Percentiles rank a stretch among this genome's conserved stretches.
Evolutionary conservation across 2,113 vertebrate genomes (phyloP).

Genomic region (Gymnogyps californianus): DNA sequence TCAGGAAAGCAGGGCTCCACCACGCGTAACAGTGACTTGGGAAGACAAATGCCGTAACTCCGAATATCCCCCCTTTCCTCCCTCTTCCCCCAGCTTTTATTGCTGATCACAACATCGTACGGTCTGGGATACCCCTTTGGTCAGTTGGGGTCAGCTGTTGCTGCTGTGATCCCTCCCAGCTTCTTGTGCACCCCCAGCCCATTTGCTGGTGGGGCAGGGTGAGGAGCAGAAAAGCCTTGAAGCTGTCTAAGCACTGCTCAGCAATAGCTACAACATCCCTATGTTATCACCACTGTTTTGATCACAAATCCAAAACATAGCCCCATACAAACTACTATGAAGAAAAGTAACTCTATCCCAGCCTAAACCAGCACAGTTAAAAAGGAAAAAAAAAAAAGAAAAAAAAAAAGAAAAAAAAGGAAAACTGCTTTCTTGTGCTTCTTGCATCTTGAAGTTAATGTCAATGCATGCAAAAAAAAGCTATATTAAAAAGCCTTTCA

Average conservation of each 20-base stretch:
- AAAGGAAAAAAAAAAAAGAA: rapidly evolving
- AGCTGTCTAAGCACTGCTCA: neutral
- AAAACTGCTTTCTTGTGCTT: neutral
- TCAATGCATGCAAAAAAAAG: neutral
- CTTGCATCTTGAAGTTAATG: neutral
- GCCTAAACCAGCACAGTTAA: neutral
- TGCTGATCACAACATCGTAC: neutral
- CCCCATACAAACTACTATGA: neutral
- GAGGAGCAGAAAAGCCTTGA: neutral
- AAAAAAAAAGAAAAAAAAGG: rapidly evolving
- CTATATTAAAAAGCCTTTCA: neutral
- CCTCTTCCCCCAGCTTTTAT: neutral
- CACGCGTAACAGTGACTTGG: rapidly evolving
- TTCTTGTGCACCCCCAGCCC: neutral
- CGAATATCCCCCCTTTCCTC: neutral
- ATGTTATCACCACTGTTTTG: neutral
- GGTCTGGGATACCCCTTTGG: neutral
- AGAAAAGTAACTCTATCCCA: neutral
- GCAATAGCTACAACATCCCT: neutral
- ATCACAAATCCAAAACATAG: neutral
- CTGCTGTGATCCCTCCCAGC: neutral
- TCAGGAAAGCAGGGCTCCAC: neutral
- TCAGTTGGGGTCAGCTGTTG: neutral
- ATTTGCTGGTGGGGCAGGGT: neutral
- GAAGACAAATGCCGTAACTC: neutral